phyloP scores from a whole-genome alignment of 2,888 invertebrate genomes.

The Hipparchia sbordonii region DNA sequence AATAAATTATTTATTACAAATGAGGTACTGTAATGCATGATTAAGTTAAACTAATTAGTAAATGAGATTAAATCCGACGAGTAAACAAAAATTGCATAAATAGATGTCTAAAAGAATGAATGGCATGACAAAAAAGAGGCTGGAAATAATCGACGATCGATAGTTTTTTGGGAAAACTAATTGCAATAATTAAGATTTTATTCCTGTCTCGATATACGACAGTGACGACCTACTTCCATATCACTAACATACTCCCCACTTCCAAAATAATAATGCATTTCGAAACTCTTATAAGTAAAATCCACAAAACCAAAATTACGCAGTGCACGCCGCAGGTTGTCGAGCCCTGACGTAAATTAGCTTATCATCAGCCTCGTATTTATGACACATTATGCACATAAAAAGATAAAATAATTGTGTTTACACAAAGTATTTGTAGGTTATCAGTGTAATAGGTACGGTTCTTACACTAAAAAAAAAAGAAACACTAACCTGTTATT shows the following conservation, averaged over 20 bases:
- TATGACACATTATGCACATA: conserved; percentile 4
- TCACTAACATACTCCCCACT: neutral
- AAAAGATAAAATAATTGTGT: conserved; percentile 2
- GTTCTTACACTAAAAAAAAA: conserved; percentile 10
- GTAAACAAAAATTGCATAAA: too few species aligned
- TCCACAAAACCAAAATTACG: neutral
- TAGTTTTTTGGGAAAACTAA: too few species aligned
- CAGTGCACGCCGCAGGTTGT: neutral
- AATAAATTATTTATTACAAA: neutral
- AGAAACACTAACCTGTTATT: conserved; percentile 81
- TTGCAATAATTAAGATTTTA: too few species aligned
- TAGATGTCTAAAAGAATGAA: too few species aligned
- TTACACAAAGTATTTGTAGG: conserved; percentile 17
- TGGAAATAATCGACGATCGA: too few species aligned
- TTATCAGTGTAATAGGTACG: conserved; percentile 24
- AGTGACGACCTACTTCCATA: too few species aligned
- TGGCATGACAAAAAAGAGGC: too few species aligned
- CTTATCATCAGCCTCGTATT: neutral
- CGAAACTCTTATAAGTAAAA: neutral
- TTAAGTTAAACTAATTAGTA: too few species aligned
- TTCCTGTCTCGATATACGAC: too few species aligned
- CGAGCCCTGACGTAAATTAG: neutral
- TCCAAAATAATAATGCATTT: too few species aligned
- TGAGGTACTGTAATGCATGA: too few species aligned
- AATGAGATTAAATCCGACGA: too few species aligned